Percentiles rank a stretch among this genome's conserved stretches.
These are phyloP conservation scores for Phrynosoma blainvillii DNA, from an alignment of 2,113 vertebrate species.

Conservation along the genomic window DNA sequence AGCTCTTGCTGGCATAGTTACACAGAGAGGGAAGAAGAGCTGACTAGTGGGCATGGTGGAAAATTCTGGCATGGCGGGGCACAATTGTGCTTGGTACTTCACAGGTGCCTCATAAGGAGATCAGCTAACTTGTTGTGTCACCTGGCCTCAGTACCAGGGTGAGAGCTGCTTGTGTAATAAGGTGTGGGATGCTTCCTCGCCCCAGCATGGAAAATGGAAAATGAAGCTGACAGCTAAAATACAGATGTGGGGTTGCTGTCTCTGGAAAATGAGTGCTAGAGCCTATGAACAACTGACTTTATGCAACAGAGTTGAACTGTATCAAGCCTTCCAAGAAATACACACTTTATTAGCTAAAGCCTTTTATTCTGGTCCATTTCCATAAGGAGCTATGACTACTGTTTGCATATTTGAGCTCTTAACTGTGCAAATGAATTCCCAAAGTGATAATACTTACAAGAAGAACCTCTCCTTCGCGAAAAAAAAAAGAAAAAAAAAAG, in stretches of 20 bases:
- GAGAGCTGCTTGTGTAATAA: too few relatives aligned
- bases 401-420: conserved; percentile 1
- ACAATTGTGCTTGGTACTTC: too few relatives aligned
- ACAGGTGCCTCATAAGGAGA: too few relatives aligned
- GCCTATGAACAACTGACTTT: not conserved
- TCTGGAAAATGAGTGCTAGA: not conserved
- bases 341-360: conserved; percentile 37
- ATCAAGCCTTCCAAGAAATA: conserved; percentile 31
- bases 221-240: too few relatives aligned
- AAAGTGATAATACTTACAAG: not conserved
- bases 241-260: not conserved
- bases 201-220: too few relatives aligned
- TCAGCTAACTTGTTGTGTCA: too few relatives aligned
- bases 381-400: conserved; percentile 37
- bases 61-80: too few relatives aligned
- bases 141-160: too few relatives aligned
- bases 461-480: not conserved
- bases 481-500: not conserved
- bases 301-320: conserved; percentile 6
- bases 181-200: too few relatives aligned
- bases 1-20: not conserved
- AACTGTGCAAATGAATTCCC: conserved; percentile 6
- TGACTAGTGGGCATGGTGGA: too few relatives aligned
- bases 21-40: too few relatives aligned
- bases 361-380: conserved; percentile 54